Base-by-base conservation (phyloP, 64 coral and sea anemone species). In the Montipora capricornis region DNA sequence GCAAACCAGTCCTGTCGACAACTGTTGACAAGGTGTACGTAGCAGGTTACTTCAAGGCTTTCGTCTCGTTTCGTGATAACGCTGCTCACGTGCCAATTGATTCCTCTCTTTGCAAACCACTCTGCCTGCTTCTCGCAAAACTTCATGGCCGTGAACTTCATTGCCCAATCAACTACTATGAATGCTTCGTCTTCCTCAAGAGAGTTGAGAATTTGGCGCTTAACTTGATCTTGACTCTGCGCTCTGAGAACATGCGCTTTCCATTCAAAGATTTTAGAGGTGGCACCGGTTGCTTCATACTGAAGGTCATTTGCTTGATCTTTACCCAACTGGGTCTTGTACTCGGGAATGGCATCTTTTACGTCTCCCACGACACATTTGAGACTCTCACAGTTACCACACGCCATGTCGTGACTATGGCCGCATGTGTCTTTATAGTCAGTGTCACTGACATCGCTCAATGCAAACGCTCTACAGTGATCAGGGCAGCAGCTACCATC, bases 141-240 rank as follows among this genome's bases (percentile, higher is more conserved):
- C 49, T 74, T 88, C 17, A 76, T 74, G 5, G 86, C 68, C 53
- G 48, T 58, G 70, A 80, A 81, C 48, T 90, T 90, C 77, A 90
- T 90, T 62, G 88, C 88, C 76, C 88, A 90, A 22, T 90, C 88
- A 80, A 90, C 78, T 10, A 90, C 67, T 71, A 90, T 6, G 5
- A 80, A 68, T 46, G 3, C 61, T 80, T 81, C 61, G 0, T 80
- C 77, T 70, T 81, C 59, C 44, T 67, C 49, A 4, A 79, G 16
- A 44, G 20, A 47, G 44, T 47, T 68, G 2, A 89, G 57, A 51
- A 80, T 80, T 46, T 90, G 20, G 60, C 53, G 77, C 12, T 80
- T 90, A 24, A 67, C 44, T 73, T 90, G 15, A 50, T 90, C 88
- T 5, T 90, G 88, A 62, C 80, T 90, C 45, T 90, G 53, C 3